Conservation (phyloP, 2,113 vertebrate species). For the Struthidea cinerea region DNA sequence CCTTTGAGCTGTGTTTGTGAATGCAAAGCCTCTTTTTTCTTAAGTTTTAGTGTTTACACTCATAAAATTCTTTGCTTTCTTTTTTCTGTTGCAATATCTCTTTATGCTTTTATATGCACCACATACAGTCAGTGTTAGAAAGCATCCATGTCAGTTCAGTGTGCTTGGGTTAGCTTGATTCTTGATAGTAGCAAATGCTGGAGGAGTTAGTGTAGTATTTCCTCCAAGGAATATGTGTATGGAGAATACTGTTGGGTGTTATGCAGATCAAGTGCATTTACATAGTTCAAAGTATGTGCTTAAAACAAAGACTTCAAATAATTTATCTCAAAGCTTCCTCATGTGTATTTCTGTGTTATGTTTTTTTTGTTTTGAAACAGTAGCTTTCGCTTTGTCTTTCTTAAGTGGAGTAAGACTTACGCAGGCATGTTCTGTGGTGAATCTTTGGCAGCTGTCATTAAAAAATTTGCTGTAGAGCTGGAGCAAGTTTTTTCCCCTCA, state of each 20-base stretch:
- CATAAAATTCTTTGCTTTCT: background rate
- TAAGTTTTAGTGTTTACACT: background rate
- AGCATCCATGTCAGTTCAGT: fast-evolving
- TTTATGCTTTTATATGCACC: background rate
- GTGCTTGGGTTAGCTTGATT: background rate
- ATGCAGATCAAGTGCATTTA: background rate
- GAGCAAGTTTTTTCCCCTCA: background rate
- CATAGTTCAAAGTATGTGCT: background rate
- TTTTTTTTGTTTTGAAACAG: background rate
- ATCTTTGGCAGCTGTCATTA: background rate
- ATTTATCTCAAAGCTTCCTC: background rate
- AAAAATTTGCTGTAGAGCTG: background rate
- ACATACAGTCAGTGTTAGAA: background rate
- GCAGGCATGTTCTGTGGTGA: background rate
- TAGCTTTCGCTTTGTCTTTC: background rate
- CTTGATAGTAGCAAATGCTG: background rate
- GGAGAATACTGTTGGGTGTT: background rate
- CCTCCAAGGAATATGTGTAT: background rate
- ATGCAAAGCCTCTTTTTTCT: background rate
- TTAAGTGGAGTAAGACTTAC: background rate
- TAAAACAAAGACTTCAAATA: background rate
- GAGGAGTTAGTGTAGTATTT: background rate
- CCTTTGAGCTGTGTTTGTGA: background rate
- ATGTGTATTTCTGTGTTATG: background rate
- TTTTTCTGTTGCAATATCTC: background rate